phyloP scores from a whole-genome alignment of 2,888 invertebrate genomes.

The Drosophila meridiana region DNA sequence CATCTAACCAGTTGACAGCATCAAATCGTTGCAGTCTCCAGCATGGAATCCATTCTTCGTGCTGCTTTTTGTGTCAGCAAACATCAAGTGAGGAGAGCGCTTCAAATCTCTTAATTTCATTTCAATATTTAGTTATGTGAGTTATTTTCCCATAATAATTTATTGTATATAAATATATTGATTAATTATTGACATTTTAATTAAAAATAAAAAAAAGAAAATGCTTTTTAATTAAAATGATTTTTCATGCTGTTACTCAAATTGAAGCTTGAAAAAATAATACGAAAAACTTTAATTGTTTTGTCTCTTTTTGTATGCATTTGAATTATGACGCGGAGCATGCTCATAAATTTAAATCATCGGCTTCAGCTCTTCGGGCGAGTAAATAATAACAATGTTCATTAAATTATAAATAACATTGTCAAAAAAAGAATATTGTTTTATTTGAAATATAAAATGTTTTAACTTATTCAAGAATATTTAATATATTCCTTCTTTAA shows the following conservation, averaged over 20 bases:
- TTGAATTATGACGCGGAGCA: neutral
- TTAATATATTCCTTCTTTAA: no score
- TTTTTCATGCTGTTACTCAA: neutral
- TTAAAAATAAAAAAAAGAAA: neutral
- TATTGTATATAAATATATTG: neutral
- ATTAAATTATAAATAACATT: neutral
- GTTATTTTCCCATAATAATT: neutral
- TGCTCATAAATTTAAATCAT: neutral
- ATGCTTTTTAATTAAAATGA: neutral
- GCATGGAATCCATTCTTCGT: neutral
- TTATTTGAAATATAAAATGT: no score
- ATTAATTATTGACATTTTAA: slow-evolving; percentile 1
- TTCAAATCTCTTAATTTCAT: neutral
- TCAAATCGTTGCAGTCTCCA: slow-evolving; percentile 5
- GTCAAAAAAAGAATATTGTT: neutral
- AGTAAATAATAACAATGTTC: neutral
- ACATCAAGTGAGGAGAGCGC: neutral
- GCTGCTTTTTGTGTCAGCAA: neutral
- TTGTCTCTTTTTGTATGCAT: neutral
- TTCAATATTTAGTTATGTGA: neutral
- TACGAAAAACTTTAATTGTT: neutral
- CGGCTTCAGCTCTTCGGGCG: neutral
- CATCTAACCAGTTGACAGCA: slow-evolving; percentile 33
- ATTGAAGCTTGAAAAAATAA: neutral
- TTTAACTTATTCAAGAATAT: no score